Conservation (phyloP, 2,888 invertebrate genomes). For the Phlogophora meticulosa region DNA sequence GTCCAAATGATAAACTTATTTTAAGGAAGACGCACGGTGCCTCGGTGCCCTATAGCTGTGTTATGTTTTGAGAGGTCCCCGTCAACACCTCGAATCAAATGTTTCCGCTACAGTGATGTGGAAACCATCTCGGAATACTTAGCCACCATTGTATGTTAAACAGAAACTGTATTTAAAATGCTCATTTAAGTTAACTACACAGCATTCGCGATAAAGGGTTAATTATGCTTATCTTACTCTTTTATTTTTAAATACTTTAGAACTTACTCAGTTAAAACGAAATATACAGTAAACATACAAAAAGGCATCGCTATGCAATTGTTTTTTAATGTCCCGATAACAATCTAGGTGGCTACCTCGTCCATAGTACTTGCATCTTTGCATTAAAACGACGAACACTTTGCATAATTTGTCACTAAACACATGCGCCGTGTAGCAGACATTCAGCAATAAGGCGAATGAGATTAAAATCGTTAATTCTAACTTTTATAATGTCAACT, state of each 20-base stretch:
- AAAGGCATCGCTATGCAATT: constrained; percentile 62
- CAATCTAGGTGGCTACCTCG: constrained; percentile 61
- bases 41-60: constrained; percentile 12
- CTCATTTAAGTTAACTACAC: constrained; percentile 56
- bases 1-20: constrained; percentile 39
- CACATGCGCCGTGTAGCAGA: constrained; percentile 71
- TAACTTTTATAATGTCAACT: constrained; percentile 80
- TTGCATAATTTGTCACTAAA: constrained; percentile 80
- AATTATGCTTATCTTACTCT: constrained; percentile 40
- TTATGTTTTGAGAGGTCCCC: constrained; percentile 11
- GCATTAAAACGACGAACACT: constrained; percentile 65
- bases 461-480: constrained; percentile 77
- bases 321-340: constrained; percentile 60
- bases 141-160: constrained; percentile 62
- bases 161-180: constrained; percentile 60
- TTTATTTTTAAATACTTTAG: constrained; percentile 53
- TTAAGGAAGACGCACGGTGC: constrained; percentile 35
- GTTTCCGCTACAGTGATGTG: constrained; percentile 25
- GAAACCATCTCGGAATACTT: constrained; percentile 48
- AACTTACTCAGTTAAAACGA: constrained; percentile 49
- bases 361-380: constrained; percentile 53
- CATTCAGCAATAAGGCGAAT: constrained; percentile 71
- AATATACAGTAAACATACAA: constrained; percentile 44
- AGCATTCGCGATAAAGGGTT: constrained; percentile 51
- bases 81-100: constrained; percentile 43